phyloP scores from a whole-genome alignment of 2,888 invertebrate genomes.

The Stenichneumon culpator region DNA sequence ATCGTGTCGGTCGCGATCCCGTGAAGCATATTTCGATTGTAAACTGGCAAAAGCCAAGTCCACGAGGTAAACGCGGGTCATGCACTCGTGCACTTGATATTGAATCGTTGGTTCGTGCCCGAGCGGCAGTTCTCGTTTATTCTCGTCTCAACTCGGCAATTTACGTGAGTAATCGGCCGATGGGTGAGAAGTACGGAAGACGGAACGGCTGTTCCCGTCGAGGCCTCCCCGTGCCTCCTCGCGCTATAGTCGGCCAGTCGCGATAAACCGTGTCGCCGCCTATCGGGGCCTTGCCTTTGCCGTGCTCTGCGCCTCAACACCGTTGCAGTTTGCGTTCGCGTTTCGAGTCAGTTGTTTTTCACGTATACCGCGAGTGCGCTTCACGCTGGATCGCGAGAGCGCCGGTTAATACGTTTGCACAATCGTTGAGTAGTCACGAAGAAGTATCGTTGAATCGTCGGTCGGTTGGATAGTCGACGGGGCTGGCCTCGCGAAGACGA shows the following conservation, averaged over 20 bases:
- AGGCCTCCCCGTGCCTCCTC: conserved; percentile 15
- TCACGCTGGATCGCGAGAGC: conserved; percentile 71
- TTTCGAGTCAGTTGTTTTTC: conserved; percentile 83
- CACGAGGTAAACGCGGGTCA: conserved; percentile 62
- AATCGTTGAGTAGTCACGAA: background rate
- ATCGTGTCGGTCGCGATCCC: background rate
- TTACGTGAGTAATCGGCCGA: conserved; percentile 72
- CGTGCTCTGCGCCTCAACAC: conserved; percentile 55
- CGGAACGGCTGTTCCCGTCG: conserved; percentile 59
- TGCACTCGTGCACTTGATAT: conserved; percentile 80
- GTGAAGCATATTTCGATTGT: background rate
- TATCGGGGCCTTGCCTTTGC: conserved; percentile 72
- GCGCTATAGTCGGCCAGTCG: conserved; percentile 72
- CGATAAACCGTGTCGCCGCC: conserved; percentile 78
- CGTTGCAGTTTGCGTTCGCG: conserved; percentile 75
- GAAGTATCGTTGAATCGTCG: background rate
- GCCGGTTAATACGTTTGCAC: conserved; percentile 52
- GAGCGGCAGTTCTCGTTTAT: conserved; percentile 63
- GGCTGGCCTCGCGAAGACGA: conserved; percentile 34
- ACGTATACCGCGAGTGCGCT: conserved; percentile 79
- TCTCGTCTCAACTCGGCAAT: conserved; percentile 63
- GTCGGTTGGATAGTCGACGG: conserved; percentile 7
- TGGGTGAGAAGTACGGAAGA: conserved; percentile 70
- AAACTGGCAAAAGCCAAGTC: conserved; percentile 44
- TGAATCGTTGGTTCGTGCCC: conserved; percentile 72